phyloP scores from a whole-genome alignment of 2,113 vertebrate species.

The Tetraodon nigroviridis region DNA sequence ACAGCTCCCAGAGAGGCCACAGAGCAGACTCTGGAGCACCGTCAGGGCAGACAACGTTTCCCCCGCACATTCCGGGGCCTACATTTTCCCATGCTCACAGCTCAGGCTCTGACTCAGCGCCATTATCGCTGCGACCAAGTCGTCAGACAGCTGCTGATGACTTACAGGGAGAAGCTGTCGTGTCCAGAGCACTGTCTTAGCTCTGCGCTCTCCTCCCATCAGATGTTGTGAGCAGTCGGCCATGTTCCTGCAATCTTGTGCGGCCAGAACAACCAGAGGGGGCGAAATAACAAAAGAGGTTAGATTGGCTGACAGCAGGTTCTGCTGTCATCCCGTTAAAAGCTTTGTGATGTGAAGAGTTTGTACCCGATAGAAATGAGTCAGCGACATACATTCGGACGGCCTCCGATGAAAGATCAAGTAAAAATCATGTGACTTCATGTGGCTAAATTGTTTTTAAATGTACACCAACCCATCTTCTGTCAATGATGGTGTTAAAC shows the following conservation, averaged over 20 bases:
- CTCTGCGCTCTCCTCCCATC: conserved; percentile 67
- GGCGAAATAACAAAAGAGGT: conserved; percentile 15
- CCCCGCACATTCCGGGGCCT: conserved; percentile 68
- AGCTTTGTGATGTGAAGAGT: too few relatives aligned
- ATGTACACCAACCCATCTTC: too few relatives aligned
- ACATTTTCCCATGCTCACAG: conserved; percentile 71
- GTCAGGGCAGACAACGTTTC: conserved; percentile 60
- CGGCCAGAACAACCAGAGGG: conserved; percentile 32
- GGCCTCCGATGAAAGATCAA: too few relatives aligned
- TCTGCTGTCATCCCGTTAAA: conserved; percentile 17
- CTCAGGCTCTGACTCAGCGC: conserved; percentile 62
- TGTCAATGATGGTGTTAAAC: too few relatives aligned
- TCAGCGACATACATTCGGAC: too few relatives aligned
- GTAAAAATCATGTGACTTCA: too few relatives aligned
- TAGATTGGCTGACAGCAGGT: not conserved
- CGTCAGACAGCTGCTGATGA: conserved; percentile 63
- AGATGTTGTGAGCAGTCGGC: conserved; percentile 46
- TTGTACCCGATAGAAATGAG: too few relatives aligned
- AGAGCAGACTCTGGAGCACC: conserved; percentile 64
- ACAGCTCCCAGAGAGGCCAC: conserved; percentile 47
- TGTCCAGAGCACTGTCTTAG: conserved; percentile 57
- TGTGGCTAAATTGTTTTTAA: too few relatives aligned
- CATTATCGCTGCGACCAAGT: conserved; percentile 56
- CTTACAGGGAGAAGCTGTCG: conserved; percentile 60
- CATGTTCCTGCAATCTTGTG: conserved; percentile 20